Evolutionary conservation across 1,140 invertebrate species (phyloP), one percentile per base, ranked within the genome.

Genomic region (Drosophila littoralis): DNA sequence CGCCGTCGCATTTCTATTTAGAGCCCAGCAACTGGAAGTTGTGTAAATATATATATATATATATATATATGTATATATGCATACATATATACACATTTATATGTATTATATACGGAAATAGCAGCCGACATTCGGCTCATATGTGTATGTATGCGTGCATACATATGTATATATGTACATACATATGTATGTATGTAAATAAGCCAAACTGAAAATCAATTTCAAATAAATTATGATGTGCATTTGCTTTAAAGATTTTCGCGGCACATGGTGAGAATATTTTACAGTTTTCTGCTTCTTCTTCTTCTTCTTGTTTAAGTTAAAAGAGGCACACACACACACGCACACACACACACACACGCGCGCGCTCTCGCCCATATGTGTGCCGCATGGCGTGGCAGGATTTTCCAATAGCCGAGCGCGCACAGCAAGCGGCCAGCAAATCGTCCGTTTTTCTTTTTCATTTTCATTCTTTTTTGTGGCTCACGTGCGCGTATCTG

Each of bases 161-260:
- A 45, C 17, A 2, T 2, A 22, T 22, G 3, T 22, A 12, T 48
- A 6, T 51, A 28, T 28, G n/a, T 22, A 67, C 40, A 10, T 52
- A 45, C 17, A n/a, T n/a, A 42, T 68, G 17, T 32, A 50, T 15
- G n/a, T 10, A 33, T 42, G 57, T 75, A 81, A 81, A 81, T 78
- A 85, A 85, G 61, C 46, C 65, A 75, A 70, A 71, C 45, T 58
- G 55, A 77, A 72, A 88, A 40, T 73, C 79, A 88, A 88, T 88
- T 88, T 80, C 80, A 88, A 82, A 82, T 88, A 88, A 88, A 88
- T 88, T 88, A 88, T 88, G 83, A 79, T 88, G 52, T 78, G 77
- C 64, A 59, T 78, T 72, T 81, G 61, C 48, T 35, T 28, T 45
- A n/a, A 77, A 74, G 70, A 69, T 67, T 68, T 79, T 79, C 32